phyloP scores from a whole-genome alignment of 2,888 invertebrate genomes.

The Eulithis testata region DNA sequence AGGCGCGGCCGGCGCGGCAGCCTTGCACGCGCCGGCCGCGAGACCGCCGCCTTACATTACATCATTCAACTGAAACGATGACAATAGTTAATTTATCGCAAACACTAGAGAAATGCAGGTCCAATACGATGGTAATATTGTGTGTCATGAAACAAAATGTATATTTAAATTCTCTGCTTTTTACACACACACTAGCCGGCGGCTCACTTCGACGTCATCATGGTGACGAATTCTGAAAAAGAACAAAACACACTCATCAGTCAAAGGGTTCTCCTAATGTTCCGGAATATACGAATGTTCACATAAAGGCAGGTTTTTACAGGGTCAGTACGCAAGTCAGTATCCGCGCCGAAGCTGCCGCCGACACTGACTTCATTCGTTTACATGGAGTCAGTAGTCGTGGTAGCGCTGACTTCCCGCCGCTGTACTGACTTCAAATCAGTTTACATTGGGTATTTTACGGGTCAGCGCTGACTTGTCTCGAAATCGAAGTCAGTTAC shows the following conservation, averaged over 20 bases:
- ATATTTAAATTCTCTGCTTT: slow-evolving; percentile 86
- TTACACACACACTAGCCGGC: slow-evolving; percentile 87
- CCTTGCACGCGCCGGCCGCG: slow-evolving; percentile 44
- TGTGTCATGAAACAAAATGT: slow-evolving; percentile 86
- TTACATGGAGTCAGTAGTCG: too few relatives aligned
- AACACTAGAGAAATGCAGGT: slow-evolving; percentile 86
- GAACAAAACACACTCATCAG: slow-evolving; percentile 51
- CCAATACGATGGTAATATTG: slow-evolving; percentile 86
- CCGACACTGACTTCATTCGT: too few relatives aligned
- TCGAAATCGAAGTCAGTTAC: too few relatives aligned
- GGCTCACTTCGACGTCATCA: slow-evolving; percentile 99
- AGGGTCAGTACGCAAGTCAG: too few relatives aligned
- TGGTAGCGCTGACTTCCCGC: too few relatives aligned
- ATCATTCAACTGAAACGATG: slow-evolving; percentile 82
- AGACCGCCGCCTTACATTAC: slow-evolving; percentile 53
- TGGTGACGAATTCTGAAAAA: slow-evolving; percentile 97
- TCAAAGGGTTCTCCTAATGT: slow-evolving; percentile 9
- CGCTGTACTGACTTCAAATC: too few relatives aligned
- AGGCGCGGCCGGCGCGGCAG: slow-evolving; percentile 47
- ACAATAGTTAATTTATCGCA: slow-evolving; percentile 83
- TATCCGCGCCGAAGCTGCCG: too few relatives aligned
- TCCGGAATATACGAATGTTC: slow-evolving; percentile 29
- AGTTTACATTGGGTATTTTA: too few relatives aligned
- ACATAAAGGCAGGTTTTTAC: too few relatives aligned
- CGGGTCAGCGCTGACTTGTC: too few relatives aligned